These are phyloP conservation scores for Athrips mouffetella DNA, from an alignment of 2,888 invertebrate species.

Conservation along the genomic window DNA sequence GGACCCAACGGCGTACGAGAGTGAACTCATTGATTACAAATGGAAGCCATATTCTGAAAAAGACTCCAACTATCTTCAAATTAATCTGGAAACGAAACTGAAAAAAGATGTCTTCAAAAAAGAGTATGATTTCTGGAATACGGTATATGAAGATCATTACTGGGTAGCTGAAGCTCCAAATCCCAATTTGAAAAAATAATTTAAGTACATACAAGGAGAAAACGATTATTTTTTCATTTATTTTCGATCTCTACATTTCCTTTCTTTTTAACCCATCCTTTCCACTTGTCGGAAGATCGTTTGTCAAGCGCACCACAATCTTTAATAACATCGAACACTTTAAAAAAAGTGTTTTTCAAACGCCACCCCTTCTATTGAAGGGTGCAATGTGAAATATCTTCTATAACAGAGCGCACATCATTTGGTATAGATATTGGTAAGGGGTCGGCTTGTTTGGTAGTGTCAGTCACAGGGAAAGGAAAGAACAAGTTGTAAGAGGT, in stretches of 20 bases:
- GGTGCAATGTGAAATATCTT: constrained; percentile 32
- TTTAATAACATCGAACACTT: not conserved
- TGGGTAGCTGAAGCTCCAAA: constrained; percentile 48
- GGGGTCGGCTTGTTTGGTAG: constrained; percentile 42
- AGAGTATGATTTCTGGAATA: constrained; percentile 54
- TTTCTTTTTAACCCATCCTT: not conserved
- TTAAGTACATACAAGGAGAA: not conserved
- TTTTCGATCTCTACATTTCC: not conserved
- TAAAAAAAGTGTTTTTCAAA: not conserved
- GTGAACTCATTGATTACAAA: constrained; percentile 44
- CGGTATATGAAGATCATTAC: constrained; percentile 54
- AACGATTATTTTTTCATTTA: not conserved
- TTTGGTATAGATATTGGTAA: constrained; percentile 46
- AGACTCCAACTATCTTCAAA: constrained; percentile 51
- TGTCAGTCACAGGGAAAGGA: constrained; percentile 48
- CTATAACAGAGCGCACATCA: constrained; percentile 48
- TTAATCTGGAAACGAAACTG: constrained; percentile 44
- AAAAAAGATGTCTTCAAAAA: constrained; percentile 48
- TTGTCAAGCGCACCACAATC: constrained; percentile 8
- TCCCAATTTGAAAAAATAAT: constrained; percentile 14
- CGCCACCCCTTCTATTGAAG: not conserved
- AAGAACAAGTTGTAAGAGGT: not conserved
- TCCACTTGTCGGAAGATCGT: not conserved
- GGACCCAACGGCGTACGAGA: constrained; percentile 62
- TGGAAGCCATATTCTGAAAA: constrained; percentile 53